Evolutionary conservation across 2,797 vertebrate genomes (phyloP), one percentile per base, ranked within the genome.

Genomic region (Epinephelus coioides): DNA sequence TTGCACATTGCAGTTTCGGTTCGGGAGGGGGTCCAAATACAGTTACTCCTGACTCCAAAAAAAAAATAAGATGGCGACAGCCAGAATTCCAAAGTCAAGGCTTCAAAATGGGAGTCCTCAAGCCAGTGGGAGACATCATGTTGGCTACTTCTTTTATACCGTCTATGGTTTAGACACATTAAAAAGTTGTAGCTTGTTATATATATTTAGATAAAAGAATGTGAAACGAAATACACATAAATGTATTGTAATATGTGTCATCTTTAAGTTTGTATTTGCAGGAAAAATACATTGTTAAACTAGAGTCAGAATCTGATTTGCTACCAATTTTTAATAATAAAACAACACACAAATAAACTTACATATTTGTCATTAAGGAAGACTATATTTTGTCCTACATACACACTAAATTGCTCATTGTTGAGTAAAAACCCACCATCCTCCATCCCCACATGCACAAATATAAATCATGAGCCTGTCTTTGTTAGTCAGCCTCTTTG

Each of bases 401-500:
- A 1, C n/a, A 38, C 27, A 62, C 51, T 43, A 51, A 49, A 59
- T 59, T 14, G 47, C 40, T 7, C 66, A 0, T 21, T 78, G 62
- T 61, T 27, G 3, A 44, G 30, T 72, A 27, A 53, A 72, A 47
- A 71, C 69, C 51, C 53, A 62, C 19, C 49, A 11, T 69, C 43
- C 51, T 54, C 25, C 15, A 2, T 25, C 56, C 34, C 62, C 53
- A 57, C 59, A 21, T 25, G 11, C 47, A 70, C 46, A 70, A 27
- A 84, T 53, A 62, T 17, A 78, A 77, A 76, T 78, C 55, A 47
- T 12, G 50, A 64, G 61, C 38, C 54, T 60, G 47, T 85, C 79
- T 79, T 81, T 85, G 76, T 90, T 63, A 49, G 81, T 79, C 64
- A 8, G 75, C 40, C 12, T 83, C 78, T 93, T 91, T 90, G 87